Base-by-base conservation (phyloP, 2,888 invertebrate genomes). In the Eulithis testata region DNA sequence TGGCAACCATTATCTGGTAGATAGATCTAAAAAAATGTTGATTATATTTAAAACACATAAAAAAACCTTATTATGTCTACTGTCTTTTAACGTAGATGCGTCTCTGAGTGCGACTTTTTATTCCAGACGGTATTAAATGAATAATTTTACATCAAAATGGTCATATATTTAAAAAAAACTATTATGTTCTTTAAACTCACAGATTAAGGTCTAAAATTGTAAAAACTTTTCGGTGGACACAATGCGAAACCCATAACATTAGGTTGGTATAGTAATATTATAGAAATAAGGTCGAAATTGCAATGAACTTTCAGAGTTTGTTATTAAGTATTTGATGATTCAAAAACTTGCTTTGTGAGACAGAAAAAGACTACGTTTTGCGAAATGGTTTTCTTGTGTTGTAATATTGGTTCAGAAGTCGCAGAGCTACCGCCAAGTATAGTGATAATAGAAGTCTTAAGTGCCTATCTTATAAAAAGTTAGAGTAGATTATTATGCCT, bases 361-460 rank as follows among this genome's bases (percentile, higher is more conserved):
- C 69, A 73, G 68, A 76, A 77, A 78, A 72, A 73, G 54, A 69
- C 27, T 51, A 67, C 61, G 70, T 69, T 73, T 76, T 76, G 75
- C 71, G 69, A 76, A 76, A 70, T 49, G 49, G 14, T 64, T 68
- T 67, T 66, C 21, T 47, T 58, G 14, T 31, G 63, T 21, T 21
- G 40, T 12, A 43, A 40, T n/a, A 6, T 7, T 11, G 9, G n/a
- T 11, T 2, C 50, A 50, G 27, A 44, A 8, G 7, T 2, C 6
- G 6, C 31, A 31, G 6, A 31, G 31, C 3, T 21, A 21, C 21
- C 21, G 21, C 21, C 21, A 21, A 21, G 21, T 21, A 21, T 21
- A 21, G 21, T 21, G 21, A 21, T 21, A 21, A 21, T 21, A 21
- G 1, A 21, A 21, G 21, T 21, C 1, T 21, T 21, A 21, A 21